phyloP scores from a whole-genome alignment of 2,113 vertebrate genomes.

The Eolophus roseicapilla region DNA sequence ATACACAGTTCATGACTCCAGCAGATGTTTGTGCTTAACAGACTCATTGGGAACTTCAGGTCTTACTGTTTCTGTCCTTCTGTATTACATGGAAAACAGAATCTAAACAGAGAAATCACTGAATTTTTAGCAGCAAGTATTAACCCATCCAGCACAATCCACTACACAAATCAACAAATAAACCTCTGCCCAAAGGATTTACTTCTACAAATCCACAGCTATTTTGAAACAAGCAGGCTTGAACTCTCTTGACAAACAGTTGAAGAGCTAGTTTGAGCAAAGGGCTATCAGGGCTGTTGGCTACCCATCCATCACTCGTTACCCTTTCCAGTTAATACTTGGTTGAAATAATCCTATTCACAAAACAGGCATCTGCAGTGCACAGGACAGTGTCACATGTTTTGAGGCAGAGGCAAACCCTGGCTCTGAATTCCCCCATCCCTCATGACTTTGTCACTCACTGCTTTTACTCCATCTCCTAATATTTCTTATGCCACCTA shows the following conservation, averaged over 20 bases:
- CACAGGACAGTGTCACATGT: neutral
- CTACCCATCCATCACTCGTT: neutral
- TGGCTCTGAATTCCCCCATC: neutral
- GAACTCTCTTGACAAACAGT: neutral
- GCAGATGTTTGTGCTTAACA: conserved; percentile 24
- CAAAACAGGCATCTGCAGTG: neutral
- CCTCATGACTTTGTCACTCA: accelerated
- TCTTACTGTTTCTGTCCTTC: conserved; percentile 29
- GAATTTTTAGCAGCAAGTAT: neutral
- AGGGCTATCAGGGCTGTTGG: neutral
- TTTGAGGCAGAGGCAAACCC: neutral
- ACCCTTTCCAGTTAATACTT: neutral
- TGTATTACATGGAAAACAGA: neutral
- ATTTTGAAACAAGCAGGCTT: neutral
- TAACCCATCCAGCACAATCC: neutral
- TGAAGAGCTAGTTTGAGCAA: neutral
- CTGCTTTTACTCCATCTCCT: neutral
- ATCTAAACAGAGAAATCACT: conserved; percentile 12
- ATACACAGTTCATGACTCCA: conserved; percentile 40
- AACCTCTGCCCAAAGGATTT: neutral
- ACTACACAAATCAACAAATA: neutral
- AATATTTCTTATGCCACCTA: neutral
- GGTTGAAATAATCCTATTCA: neutral
- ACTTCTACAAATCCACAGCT: neutral
- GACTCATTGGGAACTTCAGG: neutral